Evolutionary conservation across 2,888 invertebrate species (phyloP), one percentile per base, ranked within the genome.

Genomic region (Tillus elongatus): DNA sequence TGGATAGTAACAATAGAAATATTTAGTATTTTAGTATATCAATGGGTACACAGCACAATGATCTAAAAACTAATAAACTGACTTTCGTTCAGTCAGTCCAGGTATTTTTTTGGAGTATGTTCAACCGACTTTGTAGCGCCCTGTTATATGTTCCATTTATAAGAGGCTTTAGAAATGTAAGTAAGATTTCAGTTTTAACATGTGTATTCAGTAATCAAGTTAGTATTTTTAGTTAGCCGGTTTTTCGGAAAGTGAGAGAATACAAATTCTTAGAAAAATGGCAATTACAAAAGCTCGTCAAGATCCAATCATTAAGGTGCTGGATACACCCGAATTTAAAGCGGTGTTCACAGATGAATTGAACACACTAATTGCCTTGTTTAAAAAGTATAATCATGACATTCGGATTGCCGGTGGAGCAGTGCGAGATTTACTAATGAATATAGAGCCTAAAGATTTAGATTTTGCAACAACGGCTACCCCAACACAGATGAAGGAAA

Each of bases 401-500:
- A 69, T 99, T 39, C 72, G 97, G 49, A 80, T 98, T 41, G 97
- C 96, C 27, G 98, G 98, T 30, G 98, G 98, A 3, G 95, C 97
- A 11, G 97, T 99, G 1, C 76, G 89, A 46, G 91, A 91, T 63
- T 69, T 91, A 15, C 60, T 92, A n/a, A 75, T 82, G 75, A 76
- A 78, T 3, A 75, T 74, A 34, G 67, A 69, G 47, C 93, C 95
- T 1, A 83, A 83, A 57, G 98, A 99, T 67, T 68, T 99, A 33
- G 98, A 99, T 68, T 95, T 99, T 70, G 98, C 98, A 0, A 95
- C 97, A 3, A 86, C 84, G 10, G 98, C 98, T 4, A 97, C 96
- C 1, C 98, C 98, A 0, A 73, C 79, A 10, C 75, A 98, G 69
- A 96, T 99, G 96, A 93, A 91, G 60, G 75, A 79, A 24, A 89